A percentile compares a stretch with the other conserved stretches of the same genome.
Conservation (phyloP, 2,797 vertebrate genomes). For the Periparus ater region DNA sequence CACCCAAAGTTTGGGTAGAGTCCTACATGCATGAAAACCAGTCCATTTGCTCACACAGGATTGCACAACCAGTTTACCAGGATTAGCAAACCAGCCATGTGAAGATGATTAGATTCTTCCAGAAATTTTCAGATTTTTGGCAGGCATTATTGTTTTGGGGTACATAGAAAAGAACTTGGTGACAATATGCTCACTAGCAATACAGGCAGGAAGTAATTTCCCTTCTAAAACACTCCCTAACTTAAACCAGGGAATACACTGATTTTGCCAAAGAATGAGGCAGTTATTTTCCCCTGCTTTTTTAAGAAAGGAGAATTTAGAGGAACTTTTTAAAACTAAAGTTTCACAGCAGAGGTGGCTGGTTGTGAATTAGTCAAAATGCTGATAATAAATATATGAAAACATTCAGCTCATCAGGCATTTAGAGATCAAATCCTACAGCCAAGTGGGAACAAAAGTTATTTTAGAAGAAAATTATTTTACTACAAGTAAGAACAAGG, state of each 20-base stretch:
- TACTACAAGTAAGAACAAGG: background rate
- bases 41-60: background rate
- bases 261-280: background rate
- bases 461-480: background rate
- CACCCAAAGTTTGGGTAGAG: background rate
- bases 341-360: background rate
- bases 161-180: background rate
- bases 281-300: background rate
- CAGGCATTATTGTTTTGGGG: background rate
- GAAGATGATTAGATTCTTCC: background rate
- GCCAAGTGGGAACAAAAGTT: background rate
- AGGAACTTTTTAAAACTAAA: background rate
- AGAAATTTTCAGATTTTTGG: slow-evolving; percentile 7
- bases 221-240: background rate
- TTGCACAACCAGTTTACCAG: background rate
- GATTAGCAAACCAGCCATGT: background rate
- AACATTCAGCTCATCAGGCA: background rate
- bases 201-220: background rate
- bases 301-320: background rate
- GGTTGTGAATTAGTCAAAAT: background rate
- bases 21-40: background rate
- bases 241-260: background rate
- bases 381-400: background rate
- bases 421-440: background rate
- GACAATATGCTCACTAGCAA: background rate